These are phyloP conservation scores for Natrix natrix DNA, from an alignment of 2,797 vertebrate genomes.

Conservation along the genomic window DNA sequence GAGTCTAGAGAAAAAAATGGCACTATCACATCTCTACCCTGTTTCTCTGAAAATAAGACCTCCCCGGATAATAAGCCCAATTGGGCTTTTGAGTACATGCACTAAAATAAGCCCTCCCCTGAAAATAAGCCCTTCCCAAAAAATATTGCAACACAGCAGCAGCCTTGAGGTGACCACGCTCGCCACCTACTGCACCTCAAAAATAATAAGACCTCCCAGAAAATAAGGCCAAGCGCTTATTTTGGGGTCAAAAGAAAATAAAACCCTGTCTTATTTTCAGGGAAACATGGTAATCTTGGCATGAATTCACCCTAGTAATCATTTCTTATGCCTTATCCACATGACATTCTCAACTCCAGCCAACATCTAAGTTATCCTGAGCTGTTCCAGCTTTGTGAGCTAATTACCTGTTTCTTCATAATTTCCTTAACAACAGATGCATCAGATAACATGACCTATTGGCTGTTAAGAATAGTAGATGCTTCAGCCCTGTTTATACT, in stretches of 20 bases:
- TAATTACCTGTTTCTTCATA: background rate
- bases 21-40: background rate
- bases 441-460: background rate
- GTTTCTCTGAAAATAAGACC: too few species aligned
- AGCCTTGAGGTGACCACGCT: too few species aligned
- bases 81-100: too few species aligned
- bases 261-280: too few species aligned
- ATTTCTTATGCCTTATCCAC: background rate
- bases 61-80: too few species aligned
- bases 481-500: background rate
- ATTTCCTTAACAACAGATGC: background rate
- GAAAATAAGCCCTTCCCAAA: too few species aligned
- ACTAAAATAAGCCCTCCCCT: too few species aligned
- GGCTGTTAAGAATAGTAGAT: background rate
- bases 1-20: background rate
- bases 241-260: too few species aligned
- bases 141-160: too few species aligned
- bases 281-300: background rate
- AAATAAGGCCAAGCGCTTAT: too few species aligned
- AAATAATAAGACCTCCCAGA: too few species aligned
- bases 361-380: background rate
- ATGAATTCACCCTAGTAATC: background rate
- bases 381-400: background rate
- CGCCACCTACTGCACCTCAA: too few species aligned
- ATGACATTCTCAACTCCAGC: background rate